Conservation (phyloP, 1,140 invertebrate genomes). For the Geopemphigus sp. region DNA sequence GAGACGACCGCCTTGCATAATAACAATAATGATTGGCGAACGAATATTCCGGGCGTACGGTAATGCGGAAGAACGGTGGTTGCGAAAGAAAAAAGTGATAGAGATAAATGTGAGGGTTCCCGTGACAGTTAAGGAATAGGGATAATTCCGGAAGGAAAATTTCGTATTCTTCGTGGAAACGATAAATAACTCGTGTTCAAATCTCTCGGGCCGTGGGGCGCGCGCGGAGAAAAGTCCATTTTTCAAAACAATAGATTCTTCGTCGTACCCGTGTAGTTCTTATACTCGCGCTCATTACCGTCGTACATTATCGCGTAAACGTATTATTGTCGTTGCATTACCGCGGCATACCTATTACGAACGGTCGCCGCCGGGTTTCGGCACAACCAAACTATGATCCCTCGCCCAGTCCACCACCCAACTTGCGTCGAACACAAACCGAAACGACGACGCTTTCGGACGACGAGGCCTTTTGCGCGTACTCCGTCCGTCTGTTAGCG, state of each 20-base stretch:
- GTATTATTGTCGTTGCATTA: no score
- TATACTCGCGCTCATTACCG: no score
- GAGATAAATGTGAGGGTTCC: constrained; percentile 9
- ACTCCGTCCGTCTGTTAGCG: no score
- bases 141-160: constrained; percentile 17
- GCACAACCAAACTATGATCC: no score
- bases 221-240: constrained; percentile 8
- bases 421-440: no score
- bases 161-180: constrained; percentile 31
- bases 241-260: constrained; percentile 41
- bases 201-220: not conserved
- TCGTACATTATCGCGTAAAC: constrained; percentile 3
- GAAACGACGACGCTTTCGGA: no score
- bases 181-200: constrained; percentile 33
- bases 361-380: not conserved
- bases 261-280: not conserved
- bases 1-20: not conserved
- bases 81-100: not conserved
- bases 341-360: no score
- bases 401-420: no score
- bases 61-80: not conserved
- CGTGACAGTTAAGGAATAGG: constrained; percentile 26
- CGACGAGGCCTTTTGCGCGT: no score
- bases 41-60: not conserved
- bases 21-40: constrained; percentile 10